phyloP scores from a whole-genome alignment of 2,888 invertebrate genomes.

The Podabrus alpinus region DNA sequence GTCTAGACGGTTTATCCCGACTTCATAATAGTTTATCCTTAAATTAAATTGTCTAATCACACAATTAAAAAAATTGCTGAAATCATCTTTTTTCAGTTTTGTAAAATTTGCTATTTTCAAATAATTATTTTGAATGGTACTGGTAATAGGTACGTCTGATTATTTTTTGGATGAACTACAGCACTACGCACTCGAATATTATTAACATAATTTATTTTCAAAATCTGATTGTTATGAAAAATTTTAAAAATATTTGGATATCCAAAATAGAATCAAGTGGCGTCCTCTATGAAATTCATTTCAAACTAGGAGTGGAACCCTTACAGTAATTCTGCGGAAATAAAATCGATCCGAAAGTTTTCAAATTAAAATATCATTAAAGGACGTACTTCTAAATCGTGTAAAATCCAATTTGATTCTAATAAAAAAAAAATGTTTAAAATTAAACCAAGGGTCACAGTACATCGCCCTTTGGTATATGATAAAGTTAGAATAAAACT shows the following conservation, averaged over 20 bases:
- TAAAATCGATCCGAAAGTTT: background rate
- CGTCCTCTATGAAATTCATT: background rate
- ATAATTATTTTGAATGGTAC: too few relatives aligned
- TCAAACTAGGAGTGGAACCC: background rate
- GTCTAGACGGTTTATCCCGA: too few relatives aligned
- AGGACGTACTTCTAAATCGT: background rate
- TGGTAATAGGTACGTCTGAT: too few relatives aligned
- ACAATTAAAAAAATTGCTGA: too few relatives aligned
- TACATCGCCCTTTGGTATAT: background rate
- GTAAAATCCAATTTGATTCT: too few relatives aligned
- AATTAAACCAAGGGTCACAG: background rate
- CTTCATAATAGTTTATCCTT: too few relatives aligned
- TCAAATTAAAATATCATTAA: background rate
- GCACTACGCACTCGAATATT: too few relatives aligned
- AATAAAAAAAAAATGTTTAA: background rate
- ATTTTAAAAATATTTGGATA: background rate
- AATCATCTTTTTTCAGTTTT: too few relatives aligned
- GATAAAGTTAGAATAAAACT: background rate
- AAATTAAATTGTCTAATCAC: too few relatives aligned
- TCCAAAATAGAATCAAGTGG: background rate
- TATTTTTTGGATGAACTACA: too few relatives aligned
- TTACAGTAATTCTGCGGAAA: background rate
- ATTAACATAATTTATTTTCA: too few relatives aligned
- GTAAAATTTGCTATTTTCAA: too few relatives aligned
- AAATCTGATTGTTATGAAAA: background rate